Conservation (phyloP, 2,113 vertebrate genomes). For the Ceratotherium simum region DNA sequence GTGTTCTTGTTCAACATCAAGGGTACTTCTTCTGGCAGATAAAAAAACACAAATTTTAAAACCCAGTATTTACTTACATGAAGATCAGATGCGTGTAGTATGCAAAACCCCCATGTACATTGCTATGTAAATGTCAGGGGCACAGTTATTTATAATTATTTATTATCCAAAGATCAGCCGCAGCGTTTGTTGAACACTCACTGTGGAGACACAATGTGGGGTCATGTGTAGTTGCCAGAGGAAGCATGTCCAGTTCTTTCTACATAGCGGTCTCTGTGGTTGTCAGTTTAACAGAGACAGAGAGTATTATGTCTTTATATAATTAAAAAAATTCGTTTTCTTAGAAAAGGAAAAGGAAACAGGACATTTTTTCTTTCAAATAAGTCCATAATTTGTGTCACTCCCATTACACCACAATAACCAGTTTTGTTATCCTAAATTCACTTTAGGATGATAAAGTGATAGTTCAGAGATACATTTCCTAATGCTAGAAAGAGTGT, state of each 20-base stretch:
- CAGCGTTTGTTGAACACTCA: fast-evolving
- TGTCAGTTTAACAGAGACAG: not conserved
- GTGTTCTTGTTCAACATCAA: not conserved
- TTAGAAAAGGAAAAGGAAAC: constrained; percentile 39
- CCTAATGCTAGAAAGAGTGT: not conserved
- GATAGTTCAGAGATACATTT: constrained; percentile 5
- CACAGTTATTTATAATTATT: fast-evolving
- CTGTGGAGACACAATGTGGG: fast-evolving
- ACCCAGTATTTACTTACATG: not conserved
- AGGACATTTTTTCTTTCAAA: constrained; percentile 38
- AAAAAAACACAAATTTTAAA: not conserved
- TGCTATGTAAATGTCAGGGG: not conserved
- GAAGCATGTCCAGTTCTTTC: not conserved
- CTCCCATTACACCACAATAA: not conserved
- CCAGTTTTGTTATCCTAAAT: constrained; percentile 1
- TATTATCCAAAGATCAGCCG: not conserved
- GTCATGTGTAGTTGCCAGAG: fast-evolving
- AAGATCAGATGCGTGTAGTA: not conserved
- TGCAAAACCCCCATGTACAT: fast-evolving
- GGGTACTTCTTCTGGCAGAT: not conserved
- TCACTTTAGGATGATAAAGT: constrained; percentile 36
- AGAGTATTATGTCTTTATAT: not conserved
- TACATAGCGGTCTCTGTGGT: not conserved
- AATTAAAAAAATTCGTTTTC: not conserved
- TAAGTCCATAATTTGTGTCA: not conserved